Evolutionary conservation across 2,888 invertebrate species (phyloP), one percentile per base, ranked within the genome.

Genomic region (Ariolimax columbianus): DNA sequence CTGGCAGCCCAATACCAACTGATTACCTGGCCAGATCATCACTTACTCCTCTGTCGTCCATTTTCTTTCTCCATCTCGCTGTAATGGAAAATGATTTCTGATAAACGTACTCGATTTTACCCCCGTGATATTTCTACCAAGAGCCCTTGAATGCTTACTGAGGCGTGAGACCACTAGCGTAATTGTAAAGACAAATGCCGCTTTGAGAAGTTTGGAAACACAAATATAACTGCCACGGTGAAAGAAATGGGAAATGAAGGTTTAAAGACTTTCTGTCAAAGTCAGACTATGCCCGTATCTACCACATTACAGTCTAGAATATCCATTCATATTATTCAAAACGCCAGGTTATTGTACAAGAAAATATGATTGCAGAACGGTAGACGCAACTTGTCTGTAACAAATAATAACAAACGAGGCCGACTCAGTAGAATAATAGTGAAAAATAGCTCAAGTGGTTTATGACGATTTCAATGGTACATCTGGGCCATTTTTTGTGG

Each of bases 371-470:
- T 43, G 14, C 47, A 26, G 43, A 72, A 14, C 14, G 2, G 26
- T 30, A 17, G 4, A 0, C 73, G 26, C 14, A 73, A 73, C 43
- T 47, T 47, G 43, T 47, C 47, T 14, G 43, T 11, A 43, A n/a
- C 26, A 26, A 17, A n/a, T 47, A 47, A 47, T 0, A 43, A 30
- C 73, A 73, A 73, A 43, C 43, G 14, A 26, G 6, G 23, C 43
- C n/a, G n/a, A 73, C 43, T 43, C 43, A 30, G n/a, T 43, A n/a
- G 73, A 30, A 73, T 73, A 73, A 43, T 43, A 43, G 43, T 47
- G 43, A 47, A 30, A 73, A 43, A 73, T 30, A 73, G 73, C 43
- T 73, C 73, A 73, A 73, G 73, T 73, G 73, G n/a, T 43, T 47
- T 30, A 43, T 73, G n/a, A 73, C 30, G 43, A 73, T 43, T 47